Evolutionary conservation across 2,113 vertebrate genomes (phyloP), one percentile per base, ranked within the genome.

Genomic region (Mastomys natalensis): DNA sequence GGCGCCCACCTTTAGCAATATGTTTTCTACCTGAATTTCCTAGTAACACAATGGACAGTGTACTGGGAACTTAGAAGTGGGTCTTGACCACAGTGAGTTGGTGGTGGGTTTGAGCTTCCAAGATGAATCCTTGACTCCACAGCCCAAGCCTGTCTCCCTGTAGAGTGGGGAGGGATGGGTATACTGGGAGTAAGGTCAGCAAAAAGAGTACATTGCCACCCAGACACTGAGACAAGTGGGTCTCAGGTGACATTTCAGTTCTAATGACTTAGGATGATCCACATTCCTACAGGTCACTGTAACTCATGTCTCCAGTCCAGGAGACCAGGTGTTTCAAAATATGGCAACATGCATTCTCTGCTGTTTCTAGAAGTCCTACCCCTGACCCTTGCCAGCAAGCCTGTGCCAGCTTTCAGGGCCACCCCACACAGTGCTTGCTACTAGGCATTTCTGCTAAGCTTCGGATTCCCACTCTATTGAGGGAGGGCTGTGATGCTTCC

Each of bases 1-100:
- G 72, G 51, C 19, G 77, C 37, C 1, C 5, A 85, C 19, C 26
- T 77, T 66, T 45, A 55, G 72, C 91, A 92, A 48, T 6, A 9
- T 85, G 19, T 95, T 95, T 96, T 73, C 53, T 78, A 3, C 66
- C 55, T 87, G 60, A 80, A 93, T 87, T 80, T 91, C 92, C 72
- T 7, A 87, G n/a, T 84, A 90, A 62, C 40, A 40, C 73, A n/a
- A n/a, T 40, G 26, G 0, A 16, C 70, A 72, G 7, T 90, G 4
- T 87, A 45, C 7, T 7, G 7, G 84, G 40, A 94, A 53, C 76
- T 62, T 76, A 72, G 45, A 74, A 85, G 34, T 64, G n/a, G 19
- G 34, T 45, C 31, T 95, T 81, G 43, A 62, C 24, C 60, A 58
- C 43, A 80, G 64, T 22, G 12, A 77, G 55, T 53, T 55, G 34